Percentiles rank a stretch among this genome's conserved stretches.
phyloP scores from a whole-genome alignment of 2,113 vertebrate genomes.

The Saguinus midas region DNA sequence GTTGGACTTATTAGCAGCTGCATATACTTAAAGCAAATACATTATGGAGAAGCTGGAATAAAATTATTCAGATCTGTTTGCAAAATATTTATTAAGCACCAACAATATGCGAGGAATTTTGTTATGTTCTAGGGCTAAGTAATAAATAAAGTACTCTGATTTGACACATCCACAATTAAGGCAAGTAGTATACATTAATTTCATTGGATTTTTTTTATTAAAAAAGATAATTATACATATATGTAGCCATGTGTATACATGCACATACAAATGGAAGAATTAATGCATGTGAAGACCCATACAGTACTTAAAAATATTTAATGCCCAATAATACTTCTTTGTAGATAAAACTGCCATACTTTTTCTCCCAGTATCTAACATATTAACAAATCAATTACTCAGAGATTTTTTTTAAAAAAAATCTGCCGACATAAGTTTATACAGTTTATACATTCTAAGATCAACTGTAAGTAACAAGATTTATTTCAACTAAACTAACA shows the following conservation, averaged over 20 bases:
- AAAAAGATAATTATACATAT: not conserved
- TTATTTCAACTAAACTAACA: not conserved
- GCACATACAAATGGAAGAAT: not conserved
- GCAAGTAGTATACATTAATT: not conserved
- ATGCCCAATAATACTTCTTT: not conserved
- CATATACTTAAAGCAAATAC: not conserved
- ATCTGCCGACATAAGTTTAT: not conserved
- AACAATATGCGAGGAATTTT: not conserved
- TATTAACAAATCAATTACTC: not conserved
- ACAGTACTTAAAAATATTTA: not conserved
- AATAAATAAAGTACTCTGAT: not conserved
- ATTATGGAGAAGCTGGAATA: not conserved
- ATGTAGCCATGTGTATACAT: not conserved
- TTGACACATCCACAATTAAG: not conserved
- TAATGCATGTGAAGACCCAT: accelerated
- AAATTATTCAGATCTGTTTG: not conserved
- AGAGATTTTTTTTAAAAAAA: accelerated
- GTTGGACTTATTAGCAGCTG: no score
- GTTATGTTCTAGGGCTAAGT: not conserved
- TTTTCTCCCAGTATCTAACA: not conserved
- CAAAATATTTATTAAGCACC: not conserved
- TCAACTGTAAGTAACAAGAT: not conserved
- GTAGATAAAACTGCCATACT: not conserved
- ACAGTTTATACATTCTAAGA: not conserved
- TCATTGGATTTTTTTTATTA: not conserved